Base-by-base conservation (phyloP, 2,888 invertebrate genomes). In the Sceliomorpha sp. region DNA sequence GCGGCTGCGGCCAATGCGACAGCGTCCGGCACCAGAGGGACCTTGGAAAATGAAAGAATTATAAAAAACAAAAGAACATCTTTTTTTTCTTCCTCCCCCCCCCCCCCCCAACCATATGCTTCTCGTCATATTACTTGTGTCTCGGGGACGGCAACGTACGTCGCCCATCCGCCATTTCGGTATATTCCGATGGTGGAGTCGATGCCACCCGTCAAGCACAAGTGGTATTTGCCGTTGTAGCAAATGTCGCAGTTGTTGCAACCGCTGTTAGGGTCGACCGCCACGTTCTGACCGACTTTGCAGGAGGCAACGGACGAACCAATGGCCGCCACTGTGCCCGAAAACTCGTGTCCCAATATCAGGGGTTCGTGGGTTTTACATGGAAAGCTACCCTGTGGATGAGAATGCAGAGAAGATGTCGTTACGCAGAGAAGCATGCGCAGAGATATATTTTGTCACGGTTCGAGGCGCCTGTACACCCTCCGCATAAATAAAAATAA, bases 321-420 rank as follows among this genome's bases (percentile, higher is more conserved):
- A 0, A 91, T 89, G 0, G 90, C 90, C 24, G 90, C 87, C 0
- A 93, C 88, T 0, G 89, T 88, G 0, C 94, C 94, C 24, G 91
- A 91, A 82, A 93, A 93, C 86, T 94, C 94, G 63, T 94, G 94
- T 0, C 94, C 94, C 1, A 93, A 81, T 0, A 91, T 90, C 0
- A 93, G 78, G 0, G 91, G 89, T 0, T 88, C 89, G 1, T 89
- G 87, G 34, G 90, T 88, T 14, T 82, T 87, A n/a, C 92, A 92
- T 0, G 93, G 93, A 76, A 93, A 94, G 73, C 91, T 89, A 0
- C 93, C 93, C 94, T 94, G 74, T 12, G 77, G 40, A 47, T n/a
- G n/a, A n/a, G n/a, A n/a, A n/a, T n/a, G n/a, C n/a, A n/a, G n/a
- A n/a, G n/a, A n/a, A n/a, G n/a, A n/a, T n/a, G n/a, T n/a, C n/a